phyloP scores from a whole-genome alignment of 2,113 vertebrate species.

The Centropristis striata region DNA sequence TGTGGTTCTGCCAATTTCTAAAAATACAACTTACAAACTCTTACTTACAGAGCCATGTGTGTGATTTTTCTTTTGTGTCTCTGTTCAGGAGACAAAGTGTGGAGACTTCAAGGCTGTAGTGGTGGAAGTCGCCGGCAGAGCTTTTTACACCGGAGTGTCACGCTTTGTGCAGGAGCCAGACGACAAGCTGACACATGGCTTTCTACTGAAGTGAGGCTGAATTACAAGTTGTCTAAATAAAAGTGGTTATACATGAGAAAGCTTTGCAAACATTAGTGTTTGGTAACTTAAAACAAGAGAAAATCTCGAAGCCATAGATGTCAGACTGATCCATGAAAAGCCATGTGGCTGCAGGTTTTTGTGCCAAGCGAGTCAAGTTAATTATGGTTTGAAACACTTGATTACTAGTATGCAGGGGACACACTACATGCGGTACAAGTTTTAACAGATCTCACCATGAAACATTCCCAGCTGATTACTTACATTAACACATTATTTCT shows the following conservation, averaged over 20 bases:
- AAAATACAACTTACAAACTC: neutral
- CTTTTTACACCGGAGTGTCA: constrained; percentile 91
- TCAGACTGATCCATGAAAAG: too few species aligned
- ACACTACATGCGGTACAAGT: too few species aligned
- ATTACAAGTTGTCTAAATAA: neutral
- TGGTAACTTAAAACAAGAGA: neutral
- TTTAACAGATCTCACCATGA: too few species aligned
- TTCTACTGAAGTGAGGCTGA: constrained; percentile 88
- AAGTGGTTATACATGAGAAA: neutral
- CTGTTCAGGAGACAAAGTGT: constrained; percentile 87
- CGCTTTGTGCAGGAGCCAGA: constrained; percentile 89
- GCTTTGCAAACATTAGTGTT: neutral
- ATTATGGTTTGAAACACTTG: too few species aligned
- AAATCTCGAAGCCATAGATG: neutral
- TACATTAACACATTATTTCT: too few species aligned
- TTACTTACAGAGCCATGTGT: neutral
- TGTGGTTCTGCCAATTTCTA: neutral
- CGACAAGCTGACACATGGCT: constrained; percentile 89
- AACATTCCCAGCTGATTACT: too few species aligned
- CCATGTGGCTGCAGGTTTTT: too few species aligned
- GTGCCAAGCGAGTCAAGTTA: too few species aligned
- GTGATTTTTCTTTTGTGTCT: constrained; percentile 15
- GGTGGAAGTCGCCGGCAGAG: constrained; percentile 93
- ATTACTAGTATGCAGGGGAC: too few species aligned
- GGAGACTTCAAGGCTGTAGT: constrained; percentile 90